These are phyloP conservation scores for Leucozona laternaria DNA, from an alignment of 2,888 invertebrate genomes.

Conservation along the genomic window DNA sequence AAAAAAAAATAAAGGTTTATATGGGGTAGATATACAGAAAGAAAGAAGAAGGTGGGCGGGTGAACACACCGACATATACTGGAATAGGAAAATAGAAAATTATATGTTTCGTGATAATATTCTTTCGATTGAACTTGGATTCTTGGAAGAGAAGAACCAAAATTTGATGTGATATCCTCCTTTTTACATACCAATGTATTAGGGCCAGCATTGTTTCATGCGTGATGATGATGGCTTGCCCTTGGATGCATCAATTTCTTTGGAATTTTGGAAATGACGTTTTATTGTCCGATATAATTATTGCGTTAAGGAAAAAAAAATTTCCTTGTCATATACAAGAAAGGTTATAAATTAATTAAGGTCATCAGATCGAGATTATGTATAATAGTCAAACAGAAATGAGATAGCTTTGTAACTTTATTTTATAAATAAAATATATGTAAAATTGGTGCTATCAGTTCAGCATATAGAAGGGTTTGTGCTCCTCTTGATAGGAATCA, in stretches of 20 bases:
- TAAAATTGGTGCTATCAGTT: too few relatives aligned
- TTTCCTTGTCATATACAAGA: slow-evolving; percentile 37
- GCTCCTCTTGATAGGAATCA: too few relatives aligned
- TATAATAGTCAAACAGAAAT: too few relatives aligned
- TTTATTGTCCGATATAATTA: slow-evolving; percentile 38
- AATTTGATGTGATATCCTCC: slow-evolving; percentile 43
- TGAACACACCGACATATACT: slow-evolving; percentile 15
- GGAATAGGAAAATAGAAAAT: slow-evolving; percentile 67
- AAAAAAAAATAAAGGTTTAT: neutral
- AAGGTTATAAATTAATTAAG: slow-evolving; percentile 49
- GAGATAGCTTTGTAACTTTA: neutral
- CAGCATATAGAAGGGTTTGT: too few relatives aligned
- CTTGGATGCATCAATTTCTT: slow-evolving; percentile 52
- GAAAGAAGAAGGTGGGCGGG: slow-evolving; percentile 59
- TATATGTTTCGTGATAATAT: slow-evolving; percentile 65
- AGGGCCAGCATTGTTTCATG: slow-evolving; percentile 48
- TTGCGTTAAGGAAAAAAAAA: slow-evolving; percentile 32
- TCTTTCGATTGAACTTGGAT: slow-evolving; percentile 54
- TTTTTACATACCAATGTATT: neutral
- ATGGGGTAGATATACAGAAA: neutral
- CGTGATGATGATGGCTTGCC: slow-evolving; percentile 5
- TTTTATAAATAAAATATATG: too few relatives aligned
- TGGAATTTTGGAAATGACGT: slow-evolving; percentile 64
- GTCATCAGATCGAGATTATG: neutral
- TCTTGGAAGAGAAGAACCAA: slow-evolving; percentile 59